Conservation (phyloP, 2,113 vertebrate species). For the Python bivittatus region DNA sequence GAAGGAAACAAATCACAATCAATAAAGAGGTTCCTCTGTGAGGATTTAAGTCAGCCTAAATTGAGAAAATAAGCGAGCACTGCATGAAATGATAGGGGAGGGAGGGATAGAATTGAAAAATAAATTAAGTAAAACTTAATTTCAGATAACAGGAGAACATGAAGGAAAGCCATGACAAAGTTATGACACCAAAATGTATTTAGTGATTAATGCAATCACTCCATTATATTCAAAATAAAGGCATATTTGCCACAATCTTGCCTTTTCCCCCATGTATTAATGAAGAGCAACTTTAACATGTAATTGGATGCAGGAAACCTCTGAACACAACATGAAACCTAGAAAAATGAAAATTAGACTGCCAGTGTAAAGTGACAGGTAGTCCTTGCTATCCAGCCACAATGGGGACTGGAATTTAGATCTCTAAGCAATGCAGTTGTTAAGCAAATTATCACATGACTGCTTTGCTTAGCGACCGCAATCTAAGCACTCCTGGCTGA, state of each 20-base stretch:
- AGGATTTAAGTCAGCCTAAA: constrained; percentile 70
- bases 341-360: neutral
- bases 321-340: neutral
- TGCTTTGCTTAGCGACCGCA: too few species aligned
- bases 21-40: neutral
- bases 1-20: constrained; percentile 53
- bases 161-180: neutral
- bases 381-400: too few species aligned
- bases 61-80: constrained; percentile 72
- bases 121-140: constrained; percentile 51
- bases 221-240: neutral
- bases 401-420: too few species aligned
- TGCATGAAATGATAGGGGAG: constrained; percentile 61
- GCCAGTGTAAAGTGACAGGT: neutral
- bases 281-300: neutral
- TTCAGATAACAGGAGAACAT: constrained; percentile 30
- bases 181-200: neutral
- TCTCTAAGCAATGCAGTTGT: too few species aligned
- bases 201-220: neutral
- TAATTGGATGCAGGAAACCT: neutral
- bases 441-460: too few species aligned
- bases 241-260: neutral
- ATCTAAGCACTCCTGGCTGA: too few species aligned
- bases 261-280: neutral
- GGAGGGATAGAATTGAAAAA: neutral